Evolutionary conservation across 2,797 vertebrate genomes (phyloP), one percentile per base, ranked within the genome.

Genomic region (Vireo griseus): DNA sequence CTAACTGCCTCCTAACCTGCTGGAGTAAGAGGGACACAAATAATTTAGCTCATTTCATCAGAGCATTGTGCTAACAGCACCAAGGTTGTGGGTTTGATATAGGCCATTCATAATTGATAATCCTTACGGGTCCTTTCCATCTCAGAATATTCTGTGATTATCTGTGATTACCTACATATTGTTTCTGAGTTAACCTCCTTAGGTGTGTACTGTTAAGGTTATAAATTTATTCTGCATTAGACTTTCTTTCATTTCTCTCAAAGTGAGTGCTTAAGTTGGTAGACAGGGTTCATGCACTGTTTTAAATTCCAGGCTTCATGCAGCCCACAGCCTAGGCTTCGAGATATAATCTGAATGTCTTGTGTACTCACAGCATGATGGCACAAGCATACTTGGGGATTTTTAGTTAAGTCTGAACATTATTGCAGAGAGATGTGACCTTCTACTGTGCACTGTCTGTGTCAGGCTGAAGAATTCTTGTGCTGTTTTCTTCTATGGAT

Each of bases 21-120:
- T 69, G 25, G 26, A 72, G 5, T 65, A 72, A 69, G 44, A 78
- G 20, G 25, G 62, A 59, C 20, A 55, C 25, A 54, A 26, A 31
- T 16, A 20, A 24, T 45, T 39, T 16, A 37, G 8, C 16, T 59
- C n/a, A 18, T 1, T 1, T 40, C 0, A 0, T 54, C 21, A 35
- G 9, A 54, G 9, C 35, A 47, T 35, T 40, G 16, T 31, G 33
- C 48, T 47, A 61, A 69, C 8, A 40, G 11, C 25, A 40, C 7
- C 40, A 47, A 35, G 20, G 20, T 33, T 61, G 39, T 39, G 39
- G 72, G 6, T 5, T 47, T 0, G 0, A 40, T 47, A 29, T 10
- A 40, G 29, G 9, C 9, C 11, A 12, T 31, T 69, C 11, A 17
- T 21, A 68, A 47, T 11, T 33, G 7, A 47, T 29, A 68, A 40